phyloP scores from a whole-genome alignment of 2,113 vertebrate species.

The Triplophysa tibetana region DNA sequence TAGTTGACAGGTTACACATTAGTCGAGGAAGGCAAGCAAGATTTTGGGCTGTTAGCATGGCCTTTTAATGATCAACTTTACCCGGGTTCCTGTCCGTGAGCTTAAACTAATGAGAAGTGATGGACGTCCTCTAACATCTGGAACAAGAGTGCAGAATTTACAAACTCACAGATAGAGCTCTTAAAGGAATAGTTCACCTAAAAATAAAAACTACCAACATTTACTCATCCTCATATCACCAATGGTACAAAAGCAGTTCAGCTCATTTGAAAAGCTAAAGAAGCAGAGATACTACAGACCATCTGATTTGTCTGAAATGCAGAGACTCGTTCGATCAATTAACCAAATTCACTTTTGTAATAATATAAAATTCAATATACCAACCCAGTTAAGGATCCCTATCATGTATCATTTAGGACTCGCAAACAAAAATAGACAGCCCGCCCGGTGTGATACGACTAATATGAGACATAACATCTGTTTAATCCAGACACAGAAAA shows the following conservation, averaged over 20 bases:
- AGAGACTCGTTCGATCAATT: not conserved
- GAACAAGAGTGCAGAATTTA: conserved; percentile 20
- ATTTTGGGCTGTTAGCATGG: conserved; percentile 55
- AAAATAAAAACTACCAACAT: not conserved
- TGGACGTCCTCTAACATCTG: conserved; percentile 44
- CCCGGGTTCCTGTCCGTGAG: conserved; percentile 42
- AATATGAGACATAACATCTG: not conserved
- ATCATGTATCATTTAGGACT: not conserved
- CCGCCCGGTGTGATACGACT: not conserved
- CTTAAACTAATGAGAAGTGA: conserved; percentile 59
- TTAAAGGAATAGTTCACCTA: not conserved
- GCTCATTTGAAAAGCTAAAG: no score
- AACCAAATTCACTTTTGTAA: not conserved
- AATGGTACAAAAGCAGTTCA: no score
- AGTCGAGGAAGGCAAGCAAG: not conserved
- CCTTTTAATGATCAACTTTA: conserved; percentile 57
- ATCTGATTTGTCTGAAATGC: not conserved
- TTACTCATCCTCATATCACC: not conserved
- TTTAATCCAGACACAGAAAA: not conserved
- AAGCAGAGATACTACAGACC: no score
- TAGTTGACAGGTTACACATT: not conserved
- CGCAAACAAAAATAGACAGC: not conserved
- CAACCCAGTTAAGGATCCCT: not conserved
- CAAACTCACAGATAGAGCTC: not conserved
- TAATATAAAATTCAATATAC: not conserved